Evolutionary conservation across 1,140 invertebrate species (phyloP).

Genomic region (Drosophila parabipectinata): DNA sequence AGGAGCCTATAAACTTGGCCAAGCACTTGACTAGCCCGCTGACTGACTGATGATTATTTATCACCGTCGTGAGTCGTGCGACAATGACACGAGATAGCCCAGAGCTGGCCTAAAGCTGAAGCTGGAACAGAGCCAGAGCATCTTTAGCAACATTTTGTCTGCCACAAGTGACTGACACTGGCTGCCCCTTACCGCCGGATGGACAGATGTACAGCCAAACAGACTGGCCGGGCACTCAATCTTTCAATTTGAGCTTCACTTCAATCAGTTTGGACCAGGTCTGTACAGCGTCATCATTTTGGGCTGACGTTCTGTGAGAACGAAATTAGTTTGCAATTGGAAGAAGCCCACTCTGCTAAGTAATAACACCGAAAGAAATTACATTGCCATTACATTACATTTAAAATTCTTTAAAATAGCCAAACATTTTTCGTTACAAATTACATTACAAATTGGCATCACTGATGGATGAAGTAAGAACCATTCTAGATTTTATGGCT

Average conservation of each 20-base stretch:
- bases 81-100: conserved; percentile 73
- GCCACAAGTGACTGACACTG: conserved; percentile 58
- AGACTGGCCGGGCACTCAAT: conserved; percentile 57
- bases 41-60: conserved; percentile 77
- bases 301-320: conserved; percentile 69
- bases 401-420: not conserved
- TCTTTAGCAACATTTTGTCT: conserved; percentile 76
- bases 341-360: not conserved
- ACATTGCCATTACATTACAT: not conserved
- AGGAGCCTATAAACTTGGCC: conserved; percentile 15
- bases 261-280: conserved; percentile 41
- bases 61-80: conserved; percentile 81
- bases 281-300: conserved; percentile 53
- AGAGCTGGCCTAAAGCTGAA: conserved; percentile 28
- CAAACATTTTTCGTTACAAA: no score
- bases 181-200: conserved; percentile 17
- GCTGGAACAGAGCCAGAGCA: conserved; percentile 41
- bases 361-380: conserved; percentile 10
- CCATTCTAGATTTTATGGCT: not conserved
- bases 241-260: conserved; percentile 56
- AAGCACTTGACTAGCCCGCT: conserved; percentile 38
- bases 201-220: conserved; percentile 22
- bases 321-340: conserved; percentile 53
- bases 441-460: no score
- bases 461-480: no score